Evolutionary conservation across 2,113 vertebrate species (phyloP).

Genomic region (Pomatostomus ruficeps): DNA sequence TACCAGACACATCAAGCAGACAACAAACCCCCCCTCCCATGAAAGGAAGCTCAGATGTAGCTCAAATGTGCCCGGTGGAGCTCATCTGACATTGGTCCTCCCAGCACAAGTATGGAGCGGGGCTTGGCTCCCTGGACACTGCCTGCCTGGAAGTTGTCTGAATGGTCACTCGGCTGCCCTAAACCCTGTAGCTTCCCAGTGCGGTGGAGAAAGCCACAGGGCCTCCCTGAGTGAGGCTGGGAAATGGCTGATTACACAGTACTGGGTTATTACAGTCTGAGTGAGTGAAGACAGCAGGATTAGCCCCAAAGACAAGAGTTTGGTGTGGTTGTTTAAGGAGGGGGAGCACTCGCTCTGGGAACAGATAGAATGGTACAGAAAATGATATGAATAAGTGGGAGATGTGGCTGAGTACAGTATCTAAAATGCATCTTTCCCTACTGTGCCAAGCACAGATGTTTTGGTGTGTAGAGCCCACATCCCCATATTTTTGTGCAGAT

Average conservation of each 20-base stretch:
- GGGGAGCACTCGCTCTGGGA: neutral
- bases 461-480: neutral
- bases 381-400: neutral
- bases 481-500: neutral
- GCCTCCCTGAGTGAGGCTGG: neutral
- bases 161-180: neutral
- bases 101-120: neutral
- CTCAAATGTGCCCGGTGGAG: neutral
- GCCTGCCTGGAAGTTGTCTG: neutral
- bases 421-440: neutral
- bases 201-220: neutral
- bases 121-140: accelerated
- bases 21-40: neutral
- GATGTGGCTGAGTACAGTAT: neutral
- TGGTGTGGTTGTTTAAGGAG: neutral
- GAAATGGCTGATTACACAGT: neutral
- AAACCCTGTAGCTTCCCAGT: neutral
- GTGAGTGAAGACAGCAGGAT: neutral
- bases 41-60: neutral
- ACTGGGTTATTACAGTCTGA: neutral
- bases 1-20: neutral
- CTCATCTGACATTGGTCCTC: neutral
- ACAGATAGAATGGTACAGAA: neutral
- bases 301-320: neutral
- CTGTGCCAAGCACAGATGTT: neutral